Percentiles rank a stretch among this genome's conserved stretches.
Evolutionary conservation across 1,140 invertebrate genomes (phyloP).

Genomic region (Zaprionus africanus): DNA sequence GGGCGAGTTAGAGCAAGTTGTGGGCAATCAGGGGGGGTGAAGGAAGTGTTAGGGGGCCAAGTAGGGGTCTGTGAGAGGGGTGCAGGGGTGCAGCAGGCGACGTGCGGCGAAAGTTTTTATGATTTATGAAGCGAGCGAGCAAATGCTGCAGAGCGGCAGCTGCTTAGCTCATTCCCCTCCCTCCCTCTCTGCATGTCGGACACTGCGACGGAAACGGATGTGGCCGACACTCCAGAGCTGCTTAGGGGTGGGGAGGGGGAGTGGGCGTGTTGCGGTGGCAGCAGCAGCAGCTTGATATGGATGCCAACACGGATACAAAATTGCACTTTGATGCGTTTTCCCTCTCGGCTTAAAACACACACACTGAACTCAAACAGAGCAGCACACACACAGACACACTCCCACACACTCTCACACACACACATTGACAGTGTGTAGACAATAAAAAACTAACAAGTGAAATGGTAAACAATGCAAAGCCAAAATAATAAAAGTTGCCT

Average conservation of each 20-base stretch:
- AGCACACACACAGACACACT: conserved; percentile 14
- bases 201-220: conserved; percentile 59
- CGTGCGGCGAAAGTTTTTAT: conserved; percentile 74
- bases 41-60: neutral
- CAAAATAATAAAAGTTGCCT: conserved; percentile 74
- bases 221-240: conserved; percentile 39
- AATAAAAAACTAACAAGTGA: conserved; percentile 34
- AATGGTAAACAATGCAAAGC: conserved; percentile 60
- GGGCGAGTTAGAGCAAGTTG: conserved; percentile 16
- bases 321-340: conserved; percentile 74
- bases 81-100: conserved; percentile 29
- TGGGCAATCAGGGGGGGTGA: neutral
- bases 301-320: conserved; percentile 69
- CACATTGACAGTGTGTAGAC: neutral
- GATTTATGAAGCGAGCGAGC: conserved; percentile 74
- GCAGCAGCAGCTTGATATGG: conserved; percentile 30
- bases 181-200: conserved; percentile 28
- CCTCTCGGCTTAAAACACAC: conserved; percentile 1
- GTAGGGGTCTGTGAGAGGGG: conserved; percentile 22
- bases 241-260: neutral
- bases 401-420: neutral
- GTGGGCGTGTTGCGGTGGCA: conserved; percentile 11
- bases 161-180: conserved; percentile 15
- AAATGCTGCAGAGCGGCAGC: conserved; percentile 59
- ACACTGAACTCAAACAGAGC: neutral